Evolutionary conservation across 2,113 vertebrate genomes (phyloP), one percentile per base, ranked within the genome.

Genomic region (Lontra canadensis): DNA sequence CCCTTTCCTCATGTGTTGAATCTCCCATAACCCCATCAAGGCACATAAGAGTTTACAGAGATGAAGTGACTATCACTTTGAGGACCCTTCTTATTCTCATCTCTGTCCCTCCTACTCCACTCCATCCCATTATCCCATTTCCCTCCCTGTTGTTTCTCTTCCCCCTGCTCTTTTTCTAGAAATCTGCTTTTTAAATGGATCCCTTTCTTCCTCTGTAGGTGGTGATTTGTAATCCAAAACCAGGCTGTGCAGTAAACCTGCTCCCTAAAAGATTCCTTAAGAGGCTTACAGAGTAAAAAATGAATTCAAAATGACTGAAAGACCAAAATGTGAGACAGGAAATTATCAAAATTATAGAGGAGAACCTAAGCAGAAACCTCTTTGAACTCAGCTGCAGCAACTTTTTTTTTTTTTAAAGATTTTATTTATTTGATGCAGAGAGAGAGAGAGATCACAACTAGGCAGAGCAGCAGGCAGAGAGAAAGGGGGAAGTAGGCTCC

Each of bases 231-330:
- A 14, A 8, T 55, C 88, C 3, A 7, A 55, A 5, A 42, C 2
- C 21, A 18, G 18, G 13, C 13, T 20, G 36, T 12, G 15, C 69
- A 15, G 2, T 31, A 23, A 73, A 4, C 1, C 23, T 7, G 18
- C 34, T 55, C 36, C 0, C 0, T 4, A 13, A 63, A 34, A 87
- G 25, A 18, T 29, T 69, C 52, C 34, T 17, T 11, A 13, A 21
- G 69, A 83, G 11, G 34, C 13, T 42, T 4, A 4, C 0, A 2
- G 31, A 5, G 10, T 49, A 1, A 65, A 0, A 3, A 69, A 20
- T 69, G n/a, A 69, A 69, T n/a, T 69, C 67, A 69, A n/a, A 69
- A 69, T n/a, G 34, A 18, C 18, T 69, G 67, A n/a, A 69, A 69
- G 67, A 69, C 67, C 67, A 20, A 69, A 9, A n/a, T 20, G 17